Conservation (phyloP, 2,113 vertebrate species). For the Paraplagusia blochii region DNA sequence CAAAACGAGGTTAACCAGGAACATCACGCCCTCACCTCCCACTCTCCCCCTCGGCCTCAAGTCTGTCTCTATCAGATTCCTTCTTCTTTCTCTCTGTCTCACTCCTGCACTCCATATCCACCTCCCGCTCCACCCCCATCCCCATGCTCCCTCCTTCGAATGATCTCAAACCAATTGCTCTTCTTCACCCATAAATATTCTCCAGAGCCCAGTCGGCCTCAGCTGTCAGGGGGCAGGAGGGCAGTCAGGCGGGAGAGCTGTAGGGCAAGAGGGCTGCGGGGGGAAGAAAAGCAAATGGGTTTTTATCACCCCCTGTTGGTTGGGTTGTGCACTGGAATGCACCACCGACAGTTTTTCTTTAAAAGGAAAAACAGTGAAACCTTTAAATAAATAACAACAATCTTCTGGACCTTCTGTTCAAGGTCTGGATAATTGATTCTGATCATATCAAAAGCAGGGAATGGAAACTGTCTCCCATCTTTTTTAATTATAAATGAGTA, state of each 20-base stretch:
- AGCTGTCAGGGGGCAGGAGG: conserved; percentile 44
- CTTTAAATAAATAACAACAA: background rate
- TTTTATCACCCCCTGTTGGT: conserved; percentile 69
- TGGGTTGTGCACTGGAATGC: conserved; percentile 6
- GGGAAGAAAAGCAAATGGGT: conserved; percentile 4
- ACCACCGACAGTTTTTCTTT: background rate
- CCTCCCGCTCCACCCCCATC: background rate
- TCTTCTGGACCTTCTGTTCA: conserved; percentile 3
- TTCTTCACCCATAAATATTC: conserved; percentile 65
- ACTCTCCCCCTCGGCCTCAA: conserved; percentile 20
- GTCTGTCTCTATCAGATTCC: conserved; percentile 21
- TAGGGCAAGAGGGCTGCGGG: conserved; percentile 5
- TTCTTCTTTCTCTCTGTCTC: background rate
- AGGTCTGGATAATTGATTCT: conserved; percentile 37
- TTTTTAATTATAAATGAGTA: no score
- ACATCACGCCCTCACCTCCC: conserved; percentile 19
- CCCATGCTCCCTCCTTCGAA: conserved; percentile 22
- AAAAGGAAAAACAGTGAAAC: background rate
- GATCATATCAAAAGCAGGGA: conserved; percentile 5
- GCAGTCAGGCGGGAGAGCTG: conserved; percentile 18
- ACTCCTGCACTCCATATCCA: background rate
- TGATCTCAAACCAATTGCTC: conserved; percentile 65
- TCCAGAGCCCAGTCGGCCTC: conserved; percentile 67
- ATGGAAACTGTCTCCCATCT: background rate
- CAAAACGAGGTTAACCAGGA: conserved; percentile 35